Evolutionary conservation across 2,113 vertebrate species (phyloP).

Genomic region (Clarias macrocephalus): DNA sequence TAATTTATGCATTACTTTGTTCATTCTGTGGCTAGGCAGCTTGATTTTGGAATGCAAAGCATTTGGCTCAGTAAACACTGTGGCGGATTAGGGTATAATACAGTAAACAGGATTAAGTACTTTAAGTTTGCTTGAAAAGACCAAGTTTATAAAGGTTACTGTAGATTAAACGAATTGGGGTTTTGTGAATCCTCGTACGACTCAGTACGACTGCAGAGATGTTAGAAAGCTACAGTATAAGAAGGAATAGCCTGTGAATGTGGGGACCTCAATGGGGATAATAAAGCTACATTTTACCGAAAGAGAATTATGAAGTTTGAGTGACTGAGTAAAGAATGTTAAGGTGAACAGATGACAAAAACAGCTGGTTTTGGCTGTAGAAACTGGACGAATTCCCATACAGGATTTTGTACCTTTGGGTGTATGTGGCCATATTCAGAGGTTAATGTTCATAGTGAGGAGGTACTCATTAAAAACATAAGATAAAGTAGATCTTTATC

Average conservation of each 20-base stretch:
- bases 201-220: not conserved
- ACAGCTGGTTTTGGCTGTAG: not conserved
- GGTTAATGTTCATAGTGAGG: not conserved
- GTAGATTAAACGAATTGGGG: not conserved
- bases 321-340: not conserved
- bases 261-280: not conserved
- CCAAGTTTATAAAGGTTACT: slow-evolving; percentile 3
- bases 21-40: not conserved
- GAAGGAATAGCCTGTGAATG: not conserved
- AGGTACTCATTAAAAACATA: not conserved
- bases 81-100: slow-evolving; percentile 36
- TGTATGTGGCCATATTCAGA: slow-evolving; percentile 15
- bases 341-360: not conserved
- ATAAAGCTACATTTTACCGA: not conserved
- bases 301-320: not conserved
- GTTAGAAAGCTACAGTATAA: not conserved
- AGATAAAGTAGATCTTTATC: too few relatives aligned
- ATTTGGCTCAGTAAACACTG: slow-evolving; percentile 55
- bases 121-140: slow-evolving; percentile 43
- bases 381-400: not conserved
- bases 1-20: slow-evolving; percentile 14
- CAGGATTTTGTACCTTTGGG: not conserved
- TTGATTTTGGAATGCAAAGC: slow-evolving; percentile 33
- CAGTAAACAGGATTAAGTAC: slow-evolving; percentile 21
- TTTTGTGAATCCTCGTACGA: slow-evolving; percentile 5